A percentile compares a stretch with the other conserved stretches of the same genome.
phyloP scores from a whole-genome alignment of 2,888 invertebrate species.

The Adelognathus sp. region DNA sequence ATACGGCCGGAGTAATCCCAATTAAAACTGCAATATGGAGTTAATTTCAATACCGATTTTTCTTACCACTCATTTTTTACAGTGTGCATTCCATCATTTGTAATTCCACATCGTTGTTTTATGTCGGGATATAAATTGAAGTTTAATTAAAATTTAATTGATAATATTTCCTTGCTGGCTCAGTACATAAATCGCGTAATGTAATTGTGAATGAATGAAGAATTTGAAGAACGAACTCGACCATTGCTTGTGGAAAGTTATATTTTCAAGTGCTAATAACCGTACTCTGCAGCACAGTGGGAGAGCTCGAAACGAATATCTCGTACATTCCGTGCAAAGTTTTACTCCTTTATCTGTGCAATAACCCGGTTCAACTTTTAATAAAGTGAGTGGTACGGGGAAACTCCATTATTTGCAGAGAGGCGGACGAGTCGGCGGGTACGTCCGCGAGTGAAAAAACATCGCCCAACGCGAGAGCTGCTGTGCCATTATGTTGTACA shows the following conservation, averaged over 20 bases:
- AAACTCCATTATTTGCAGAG: slow-evolving; percentile 18
- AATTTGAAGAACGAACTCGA: neutral
- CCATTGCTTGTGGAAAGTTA: neutral
- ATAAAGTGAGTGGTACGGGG: neutral
- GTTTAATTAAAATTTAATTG: neutral
- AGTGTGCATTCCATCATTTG: too few relatives aligned
- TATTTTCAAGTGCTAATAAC: neutral
- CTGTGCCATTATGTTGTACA: neutral
- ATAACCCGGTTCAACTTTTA: neutral
- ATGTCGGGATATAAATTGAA: too few relatives aligned
- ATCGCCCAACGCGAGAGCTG: neutral
- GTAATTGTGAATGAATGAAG: neutral
- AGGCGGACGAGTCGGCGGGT: neutral
- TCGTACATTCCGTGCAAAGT: neutral
- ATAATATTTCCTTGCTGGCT: neutral
- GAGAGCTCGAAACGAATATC: neutral
- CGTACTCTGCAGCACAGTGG: neutral
- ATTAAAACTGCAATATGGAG: too few relatives aligned
- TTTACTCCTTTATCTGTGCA: neutral
- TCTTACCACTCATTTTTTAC: too few relatives aligned
- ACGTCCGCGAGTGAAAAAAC: neutral
- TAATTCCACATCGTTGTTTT: too few relatives aligned
- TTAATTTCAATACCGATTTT: too few relatives aligned
- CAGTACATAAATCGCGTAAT: neutral
- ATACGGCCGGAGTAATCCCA: too few relatives aligned